phyloP scores from a whole-genome alignment of 2,797 vertebrate genomes.

The Sandelia bainsii region DNA sequence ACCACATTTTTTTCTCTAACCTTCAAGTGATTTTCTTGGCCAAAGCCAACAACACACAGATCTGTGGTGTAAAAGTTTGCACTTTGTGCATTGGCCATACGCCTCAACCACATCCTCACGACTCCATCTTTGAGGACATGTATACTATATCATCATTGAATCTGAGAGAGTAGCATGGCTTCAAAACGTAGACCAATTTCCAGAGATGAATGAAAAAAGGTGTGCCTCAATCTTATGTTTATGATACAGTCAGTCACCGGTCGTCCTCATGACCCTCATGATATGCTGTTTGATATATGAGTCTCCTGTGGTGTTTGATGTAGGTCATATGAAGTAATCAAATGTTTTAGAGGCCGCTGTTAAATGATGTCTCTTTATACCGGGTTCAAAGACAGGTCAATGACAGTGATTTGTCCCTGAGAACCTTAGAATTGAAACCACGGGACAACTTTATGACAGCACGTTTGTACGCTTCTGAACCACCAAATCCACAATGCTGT shows the following conservation, averaged over 20 bases:
- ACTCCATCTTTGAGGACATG: too few relatives aligned
- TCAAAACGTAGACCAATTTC: too few relatives aligned
- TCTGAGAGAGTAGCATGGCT: too few relatives aligned
- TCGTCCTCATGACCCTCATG: constrained; percentile 42
- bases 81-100: too few relatives aligned
- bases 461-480: constrained; percentile 7
- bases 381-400: constrained; percentile 59
- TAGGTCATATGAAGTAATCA: constrained; percentile 58
- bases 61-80: too few relatives aligned
- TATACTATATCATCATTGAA: too few relatives aligned
- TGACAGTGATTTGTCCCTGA: constrained; percentile 49
- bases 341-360: constrained; percentile 60
- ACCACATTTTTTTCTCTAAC: too few relatives aligned
- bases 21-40: too few relatives aligned
- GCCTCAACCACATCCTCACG: too few relatives aligned
- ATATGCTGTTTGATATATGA: constrained; percentile 44
- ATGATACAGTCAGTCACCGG: neutral
- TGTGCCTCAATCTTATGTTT: constrained; percentile 7
- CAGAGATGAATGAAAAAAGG: too few relatives aligned
- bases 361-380: constrained; percentile 54
- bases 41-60: too few relatives aligned
- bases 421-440: constrained; percentile 27
- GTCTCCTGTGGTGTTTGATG: constrained; percentile 20
- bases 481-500: neutral
- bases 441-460: constrained; percentile 28